These are phyloP conservation scores for Ophion slaviceki DNA, from an alignment of 2,888 invertebrate species.

Conservation along the genomic window DNA sequence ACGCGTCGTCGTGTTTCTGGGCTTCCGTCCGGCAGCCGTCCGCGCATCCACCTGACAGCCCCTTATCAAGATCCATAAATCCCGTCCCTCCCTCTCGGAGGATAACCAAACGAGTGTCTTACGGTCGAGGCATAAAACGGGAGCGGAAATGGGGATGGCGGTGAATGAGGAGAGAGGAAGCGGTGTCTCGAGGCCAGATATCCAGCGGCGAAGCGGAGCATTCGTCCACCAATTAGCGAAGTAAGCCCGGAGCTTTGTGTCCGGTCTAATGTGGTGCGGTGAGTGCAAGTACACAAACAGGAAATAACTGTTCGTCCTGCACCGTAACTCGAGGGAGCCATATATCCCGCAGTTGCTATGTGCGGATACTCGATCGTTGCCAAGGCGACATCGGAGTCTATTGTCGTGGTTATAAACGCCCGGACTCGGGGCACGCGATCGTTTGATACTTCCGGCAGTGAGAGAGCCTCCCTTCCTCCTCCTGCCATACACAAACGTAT, in stretches of 20 bases:
- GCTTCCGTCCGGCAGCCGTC: constrained; percentile 44
- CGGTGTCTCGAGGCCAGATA: constrained; percentile 25
- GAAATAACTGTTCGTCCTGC: constrained; percentile 51
- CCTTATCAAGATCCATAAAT: constrained; percentile 64
- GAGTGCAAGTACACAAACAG: constrained; percentile 32
- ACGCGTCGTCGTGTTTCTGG: constrained; percentile 33
- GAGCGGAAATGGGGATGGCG: constrained; percentile 31
- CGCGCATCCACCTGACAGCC: constrained; percentile 32
- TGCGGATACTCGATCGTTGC: constrained; percentile 60
- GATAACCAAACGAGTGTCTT: constrained; percentile 50
- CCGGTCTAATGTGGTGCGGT: constrained; percentile 45
- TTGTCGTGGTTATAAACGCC: constrained; percentile 60
- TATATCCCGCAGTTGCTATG: constrained; percentile 38
- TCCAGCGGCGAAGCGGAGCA: constrained; percentile 43
- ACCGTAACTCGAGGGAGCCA: constrained; percentile 17
- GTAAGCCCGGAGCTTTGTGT: constrained; percentile 55
- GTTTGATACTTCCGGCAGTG: constrained; percentile 61
- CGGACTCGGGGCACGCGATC: constrained; percentile 60
- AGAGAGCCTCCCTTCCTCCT: constrained; percentile 44
- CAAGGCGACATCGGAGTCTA: constrained; percentile 57
- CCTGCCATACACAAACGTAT: constrained; percentile 21
- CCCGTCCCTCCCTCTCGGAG: constrained; percentile 23
- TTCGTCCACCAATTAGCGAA: constrained; percentile 63
- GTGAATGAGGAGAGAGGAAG: constrained; percentile 48
- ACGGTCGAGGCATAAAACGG: constrained; percentile 54